Percentiles rank a stretch among this genome's conserved stretches.
Conservation (phyloP, 2,797 vertebrate genomes). For the Eptatretus atami region DNA sequence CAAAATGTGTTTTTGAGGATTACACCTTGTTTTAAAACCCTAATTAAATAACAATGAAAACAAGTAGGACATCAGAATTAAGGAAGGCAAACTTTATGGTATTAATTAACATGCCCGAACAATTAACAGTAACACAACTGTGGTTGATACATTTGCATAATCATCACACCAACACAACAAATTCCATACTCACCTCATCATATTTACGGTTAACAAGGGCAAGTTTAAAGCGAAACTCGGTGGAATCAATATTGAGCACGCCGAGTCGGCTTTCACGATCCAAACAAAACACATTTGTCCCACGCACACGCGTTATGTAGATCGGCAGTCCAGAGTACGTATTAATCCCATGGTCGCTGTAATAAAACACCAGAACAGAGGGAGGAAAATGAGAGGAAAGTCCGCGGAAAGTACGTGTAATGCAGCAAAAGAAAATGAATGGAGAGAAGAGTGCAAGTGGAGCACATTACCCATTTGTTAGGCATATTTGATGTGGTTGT, state of each 20-base stretch:
- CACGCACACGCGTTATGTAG: conserved; percentile 63
- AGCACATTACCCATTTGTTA: conserved; percentile 46
- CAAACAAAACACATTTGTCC: conserved; percentile 74
- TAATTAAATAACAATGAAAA: too few species aligned
- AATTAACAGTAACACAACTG: too few species aligned
- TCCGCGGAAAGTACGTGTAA: not conserved
- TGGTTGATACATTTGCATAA: too few species aligned
- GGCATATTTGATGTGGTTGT: conserved; percentile 99
- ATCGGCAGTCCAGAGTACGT: conserved; percentile 84
- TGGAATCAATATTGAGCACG: conserved; percentile 77
- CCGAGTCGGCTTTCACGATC: conserved; percentile 67
- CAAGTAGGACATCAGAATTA: too few species aligned
- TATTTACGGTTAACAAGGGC: conserved; percentile 83
- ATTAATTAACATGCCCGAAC: too few species aligned
- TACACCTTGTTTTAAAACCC: too few species aligned
- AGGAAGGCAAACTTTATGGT: too few species aligned
- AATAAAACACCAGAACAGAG: not conserved
- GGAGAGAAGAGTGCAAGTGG: not conserved
- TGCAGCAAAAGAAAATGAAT: not conserved
- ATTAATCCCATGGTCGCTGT: conserved; percentile 77
- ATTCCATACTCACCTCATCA: conserved; percentile 35
- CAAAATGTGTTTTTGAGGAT: too few species aligned
- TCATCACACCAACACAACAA: too few species aligned
- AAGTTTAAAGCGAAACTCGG: conserved; percentile 78
- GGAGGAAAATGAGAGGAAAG: not conserved